Evolutionary conservation across 2,113 vertebrate species (phyloP), one percentile per base, ranked within the genome.

Genomic region (Pongo abelii): DNA sequence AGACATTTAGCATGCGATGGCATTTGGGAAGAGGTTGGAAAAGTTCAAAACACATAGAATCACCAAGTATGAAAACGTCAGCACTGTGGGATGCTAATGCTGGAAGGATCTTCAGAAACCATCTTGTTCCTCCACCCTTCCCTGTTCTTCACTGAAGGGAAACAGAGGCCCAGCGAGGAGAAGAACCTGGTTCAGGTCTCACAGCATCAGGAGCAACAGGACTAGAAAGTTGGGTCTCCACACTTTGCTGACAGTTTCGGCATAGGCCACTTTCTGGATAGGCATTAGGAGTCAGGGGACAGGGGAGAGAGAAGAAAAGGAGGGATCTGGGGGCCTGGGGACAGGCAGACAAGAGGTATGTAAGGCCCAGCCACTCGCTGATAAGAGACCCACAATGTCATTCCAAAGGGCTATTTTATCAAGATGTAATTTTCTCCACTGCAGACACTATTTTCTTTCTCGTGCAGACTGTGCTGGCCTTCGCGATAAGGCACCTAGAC

Each of bases 401-500:
- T 96, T 98, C 98, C 98, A 96, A 96, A 97, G 86, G 94, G 94
- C 96, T 97, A 84, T 97, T 98, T 98, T 98, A 98, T 98, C 99
- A 98, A 98, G 2, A 1, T 79, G 3, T 67, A 80, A 83, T 0
- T 98, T 97, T 98, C 89, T 97, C 97, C 75, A 43, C 97, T 91
- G 97, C 97, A 98, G 98, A 98, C 95, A 64, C 96, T 98, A 98
- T 99, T 99, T 99, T 98, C 98, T 98, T 98, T 98, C 98, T 98
- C 86, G 80, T 91, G 96, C 98, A 98, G 98, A 98, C 98, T 98
- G 93, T 94, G 98, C 98, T 98, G 99, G 98, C 59, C 97, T 94
- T 98, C 46, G 96, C 79, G 98, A 99, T 99, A 99, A 99, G 98
- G 97, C 98, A 52, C 97, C 98, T 98, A 99, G 98, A 98, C 98